Conservation (phyloP, 2,797 vertebrate species). For the Typhlichthys eigenmanni region DNA sequence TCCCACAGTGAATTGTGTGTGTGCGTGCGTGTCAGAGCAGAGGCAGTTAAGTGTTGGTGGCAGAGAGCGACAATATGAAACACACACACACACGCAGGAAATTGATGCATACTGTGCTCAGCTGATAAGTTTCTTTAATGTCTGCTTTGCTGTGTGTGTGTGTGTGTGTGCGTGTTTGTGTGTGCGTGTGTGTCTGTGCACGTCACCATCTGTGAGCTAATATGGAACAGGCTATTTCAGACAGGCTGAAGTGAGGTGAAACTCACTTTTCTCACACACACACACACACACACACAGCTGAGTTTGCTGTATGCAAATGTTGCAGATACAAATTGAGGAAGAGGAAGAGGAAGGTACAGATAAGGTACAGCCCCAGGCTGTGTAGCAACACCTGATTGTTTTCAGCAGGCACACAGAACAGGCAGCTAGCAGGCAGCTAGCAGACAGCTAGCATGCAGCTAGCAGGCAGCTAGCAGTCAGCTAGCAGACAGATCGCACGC, state of each 20-base stretch:
- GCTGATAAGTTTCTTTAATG: no score
- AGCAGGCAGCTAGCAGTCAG: no score
- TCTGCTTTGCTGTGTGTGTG: background rate
- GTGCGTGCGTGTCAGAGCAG: constrained; percentile 3
- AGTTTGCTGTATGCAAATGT: no score
- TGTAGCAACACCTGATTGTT: no score
- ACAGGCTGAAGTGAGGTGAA: constrained; percentile 40
- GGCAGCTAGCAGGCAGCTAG: no score
- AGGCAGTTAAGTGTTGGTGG: constrained; percentile 16
- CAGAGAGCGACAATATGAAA: constrained; percentile 34
- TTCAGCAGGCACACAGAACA: no score
- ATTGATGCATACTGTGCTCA: constrained; percentile 31
- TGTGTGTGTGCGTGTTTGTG: constrained; percentile 11
- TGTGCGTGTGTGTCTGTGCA: constrained; percentile 36
- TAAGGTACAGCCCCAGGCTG: no score
- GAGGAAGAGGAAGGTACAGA: no score
- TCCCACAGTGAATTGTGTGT: background rate
- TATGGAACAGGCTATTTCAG: constrained; percentile 54
- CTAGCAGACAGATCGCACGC: no score
- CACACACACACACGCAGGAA: constrained; percentile 24
- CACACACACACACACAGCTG: constrained; percentile 4
- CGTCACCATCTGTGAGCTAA: constrained; percentile 54
- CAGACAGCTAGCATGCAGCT: no score
- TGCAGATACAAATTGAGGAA: no score
- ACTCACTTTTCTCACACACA: constrained; percentile 6